Evolutionary conservation across 64 coral and sea anemone genomes (phyloP), one percentile per base, ranked within the genome.

Genomic region (Cladopsammia gracilis): DNA sequence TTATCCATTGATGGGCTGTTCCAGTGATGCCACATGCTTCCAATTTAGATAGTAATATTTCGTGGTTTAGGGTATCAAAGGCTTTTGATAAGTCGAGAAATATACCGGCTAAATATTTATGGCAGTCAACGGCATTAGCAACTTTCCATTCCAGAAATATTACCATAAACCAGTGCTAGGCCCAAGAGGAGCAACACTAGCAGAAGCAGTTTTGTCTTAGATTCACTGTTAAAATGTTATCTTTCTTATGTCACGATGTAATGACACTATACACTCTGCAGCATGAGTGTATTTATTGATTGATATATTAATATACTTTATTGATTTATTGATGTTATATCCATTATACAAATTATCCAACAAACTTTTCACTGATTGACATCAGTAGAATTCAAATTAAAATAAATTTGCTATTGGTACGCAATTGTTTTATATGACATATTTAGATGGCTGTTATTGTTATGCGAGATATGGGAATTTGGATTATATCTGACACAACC

Each of bases 111-210:
- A n/a, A n/a, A n/a, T n/a, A n/a, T n/a, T n/a, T n/a, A n/a, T n/a
- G n/a, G n/a, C n/a, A n/a, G n/a, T n/a, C n/a, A n/a, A n/a, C n/a
- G n/a, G n/a, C n/a, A n/a, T n/a, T n/a, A n/a, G n/a, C n/a, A n/a
- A n/a, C n/a, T n/a, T n/a, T n/a, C n/a, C 22, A 83, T 83, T 83
- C 59, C 73, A 48, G 78, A 91, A 91, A 49, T 83, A 80, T 79
- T 90, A 90, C 25, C 62, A 81, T 57, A 90, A 90, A 80, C 75
- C 77, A 50, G 53, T 90, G 60, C 9, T 80, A 64, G 76, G 79
- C 25, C 42, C 71, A 58, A 69, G 65, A 69, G 65, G 65, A 25
- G 15, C 79, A 82, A 82, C 62, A 83, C 73, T 83, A 75, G 69
- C 73, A 83, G 62, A 92, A 67, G 69, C 67, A 83, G 51, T 91